Percentiles rank a stretch among this genome's conserved stretches.
phyloP scores from a whole-genome alignment of 2,113 vertebrate genomes.

The Chiloscyllium plagiosum region DNA sequence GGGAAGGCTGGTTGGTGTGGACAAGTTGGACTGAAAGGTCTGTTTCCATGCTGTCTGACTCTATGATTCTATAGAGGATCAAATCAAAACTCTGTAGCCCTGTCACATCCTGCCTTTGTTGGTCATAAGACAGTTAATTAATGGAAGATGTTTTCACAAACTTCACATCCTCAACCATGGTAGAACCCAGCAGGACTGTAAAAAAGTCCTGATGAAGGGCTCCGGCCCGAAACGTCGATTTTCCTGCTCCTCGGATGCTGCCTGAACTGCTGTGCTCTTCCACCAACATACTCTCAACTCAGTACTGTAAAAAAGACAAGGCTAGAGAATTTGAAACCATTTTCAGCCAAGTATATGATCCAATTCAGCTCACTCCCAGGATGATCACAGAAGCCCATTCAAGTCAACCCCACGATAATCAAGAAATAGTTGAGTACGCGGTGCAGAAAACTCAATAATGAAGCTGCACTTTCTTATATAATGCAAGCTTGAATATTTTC shows the following conservation, averaged over 20 bases:
- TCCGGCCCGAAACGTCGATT: too few relatives aligned
- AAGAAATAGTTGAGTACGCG: neutral
- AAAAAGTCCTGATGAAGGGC: too few relatives aligned
- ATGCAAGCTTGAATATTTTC: neutral
- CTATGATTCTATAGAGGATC: too few relatives aligned
- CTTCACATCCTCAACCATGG: neutral
- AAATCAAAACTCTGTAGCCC: neutral
- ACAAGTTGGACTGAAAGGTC: too few relatives aligned
- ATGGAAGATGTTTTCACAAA: neutral
- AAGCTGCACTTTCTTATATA: neutral
- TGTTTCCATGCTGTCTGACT: too few relatives aligned
- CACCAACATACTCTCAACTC: too few relatives aligned
- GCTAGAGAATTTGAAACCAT: neutral
- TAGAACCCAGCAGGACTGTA: neutral
- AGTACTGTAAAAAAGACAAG: too few relatives aligned
- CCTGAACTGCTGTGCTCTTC: too few relatives aligned
- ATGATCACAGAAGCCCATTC: neutral
- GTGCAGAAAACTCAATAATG: neutral
- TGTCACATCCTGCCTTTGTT: neutral
- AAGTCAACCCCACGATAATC: neutral
- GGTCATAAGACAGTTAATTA: neutral
- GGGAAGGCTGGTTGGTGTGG: too few relatives aligned
- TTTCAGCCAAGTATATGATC: neutral
- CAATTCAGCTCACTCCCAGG: neutral
- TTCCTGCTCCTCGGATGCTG: too few relatives aligned